phyloP scores from a whole-genome alignment of 2,797 vertebrate species.

The Coregonus suidteri region DNA sequence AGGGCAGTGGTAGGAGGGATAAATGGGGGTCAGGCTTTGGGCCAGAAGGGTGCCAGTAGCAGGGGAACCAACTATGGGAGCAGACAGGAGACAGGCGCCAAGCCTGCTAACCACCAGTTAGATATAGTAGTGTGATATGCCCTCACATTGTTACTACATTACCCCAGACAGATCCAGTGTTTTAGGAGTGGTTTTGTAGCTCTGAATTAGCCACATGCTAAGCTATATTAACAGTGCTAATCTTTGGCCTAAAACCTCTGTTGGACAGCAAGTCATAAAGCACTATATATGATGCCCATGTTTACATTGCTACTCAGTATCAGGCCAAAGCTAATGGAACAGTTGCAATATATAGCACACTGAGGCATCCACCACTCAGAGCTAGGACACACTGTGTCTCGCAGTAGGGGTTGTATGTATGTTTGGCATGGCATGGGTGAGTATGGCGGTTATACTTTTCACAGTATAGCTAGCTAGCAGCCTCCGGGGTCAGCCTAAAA shows the following conservation, averaged over 20 bases:
- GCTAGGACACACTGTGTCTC: neutral
- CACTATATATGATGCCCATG: slow-evolving; percentile 47
- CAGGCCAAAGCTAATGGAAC: slow-evolving; percentile 50
- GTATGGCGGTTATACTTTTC: neutral
- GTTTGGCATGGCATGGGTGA: neutral
- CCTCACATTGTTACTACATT: slow-evolving; percentile 57
- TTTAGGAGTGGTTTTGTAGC: slow-evolving; percentile 58
- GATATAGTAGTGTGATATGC: slow-evolving; percentile 63
- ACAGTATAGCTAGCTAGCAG: neutral
- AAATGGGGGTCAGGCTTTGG: neutral
- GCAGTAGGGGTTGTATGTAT: too few species aligned
- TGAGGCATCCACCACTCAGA: slow-evolving; percentile 41
- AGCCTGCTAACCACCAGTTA: slow-evolving; percentile 48
- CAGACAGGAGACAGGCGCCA: slow-evolving; percentile 60
- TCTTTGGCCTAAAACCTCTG: slow-evolving; percentile 51
- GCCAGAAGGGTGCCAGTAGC: slow-evolving; percentile 14
- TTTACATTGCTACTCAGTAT: slow-evolving; percentile 55
- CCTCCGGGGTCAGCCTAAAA: neutral
- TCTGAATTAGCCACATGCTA: slow-evolving; percentile 62
- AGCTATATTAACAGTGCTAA: slow-evolving; percentile 57
- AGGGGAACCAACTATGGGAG: slow-evolving; percentile 19
- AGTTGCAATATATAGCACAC: slow-evolving; percentile 52
- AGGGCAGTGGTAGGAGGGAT: too few species aligned
- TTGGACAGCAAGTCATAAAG: slow-evolving; percentile 47
- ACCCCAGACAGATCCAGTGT: slow-evolving; percentile 50